A percentile compares a stretch with the other conserved stretches of the same genome.
Conservation (phyloP, 2,797 vertebrate species). For the Esox masquinongy region DNA sequence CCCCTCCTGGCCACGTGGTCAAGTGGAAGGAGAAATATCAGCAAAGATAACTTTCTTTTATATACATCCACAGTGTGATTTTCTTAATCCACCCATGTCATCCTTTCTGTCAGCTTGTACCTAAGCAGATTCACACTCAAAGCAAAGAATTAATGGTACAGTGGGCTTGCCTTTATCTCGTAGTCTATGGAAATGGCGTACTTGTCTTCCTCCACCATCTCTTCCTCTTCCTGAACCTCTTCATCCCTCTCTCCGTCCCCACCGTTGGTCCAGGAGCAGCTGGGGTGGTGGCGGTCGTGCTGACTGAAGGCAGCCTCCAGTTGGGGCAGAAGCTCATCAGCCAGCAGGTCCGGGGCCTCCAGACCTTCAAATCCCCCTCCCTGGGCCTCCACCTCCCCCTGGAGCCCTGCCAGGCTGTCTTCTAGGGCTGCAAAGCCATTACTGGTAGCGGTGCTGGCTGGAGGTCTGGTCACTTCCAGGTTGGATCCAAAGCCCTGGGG, state of each 20-base stretch:
- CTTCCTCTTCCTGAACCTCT: constrained; percentile 49
- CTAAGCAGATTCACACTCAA: not conserved
- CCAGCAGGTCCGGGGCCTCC: constrained; percentile 88
- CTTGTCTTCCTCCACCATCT: constrained; percentile 17
- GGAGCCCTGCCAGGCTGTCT: constrained; percentile 78
- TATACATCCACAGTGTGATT: not conserved
- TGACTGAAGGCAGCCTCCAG: constrained; percentile 89
- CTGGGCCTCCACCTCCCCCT: constrained; percentile 82
- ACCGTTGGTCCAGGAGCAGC: constrained; percentile 68
- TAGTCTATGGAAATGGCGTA: constrained; percentile 27
- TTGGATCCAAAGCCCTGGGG: constrained; percentile 78
- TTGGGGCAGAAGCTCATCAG: constrained; percentile 88
- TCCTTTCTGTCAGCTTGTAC: not conserved
- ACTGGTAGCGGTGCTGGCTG: constrained; percentile 50
- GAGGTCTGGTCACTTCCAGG: constrained; percentile 52
- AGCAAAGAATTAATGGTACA: not conserved
- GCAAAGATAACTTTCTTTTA: not conserved
- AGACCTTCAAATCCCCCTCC: constrained; percentile 84
- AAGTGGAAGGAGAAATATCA: not conserved
- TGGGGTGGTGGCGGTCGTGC: constrained; percentile 78
- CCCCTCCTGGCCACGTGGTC: not conserved
- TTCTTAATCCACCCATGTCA: not conserved
- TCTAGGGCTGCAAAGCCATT: constrained; percentile 89
- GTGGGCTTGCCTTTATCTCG: constrained; percentile 43
- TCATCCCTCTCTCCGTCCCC: constrained; percentile 47